phyloP scores from a whole-genome alignment of 92 coral and sea anemone genomes.

The Bergia sp. region DNA sequence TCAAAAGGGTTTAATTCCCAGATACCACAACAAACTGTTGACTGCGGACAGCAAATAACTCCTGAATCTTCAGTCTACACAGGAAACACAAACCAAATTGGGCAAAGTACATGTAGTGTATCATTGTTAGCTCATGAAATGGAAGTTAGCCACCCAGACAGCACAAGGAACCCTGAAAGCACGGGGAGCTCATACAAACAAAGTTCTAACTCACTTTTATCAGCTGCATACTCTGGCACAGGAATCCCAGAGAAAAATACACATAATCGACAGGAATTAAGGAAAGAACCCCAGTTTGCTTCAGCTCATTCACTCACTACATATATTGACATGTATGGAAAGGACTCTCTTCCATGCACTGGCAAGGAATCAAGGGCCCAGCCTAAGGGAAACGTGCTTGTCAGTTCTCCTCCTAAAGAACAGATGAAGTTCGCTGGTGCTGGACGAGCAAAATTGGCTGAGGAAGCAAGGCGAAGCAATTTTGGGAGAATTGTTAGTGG shows the following conservation, averaged over 20 bases:
- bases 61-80: background rate
- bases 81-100: background rate
- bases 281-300: background rate
- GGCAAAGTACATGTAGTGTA: background rate
- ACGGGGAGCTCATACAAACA: background rate
- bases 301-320: background rate
- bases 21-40: background rate
- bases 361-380: background rate
- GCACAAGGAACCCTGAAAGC: background rate
- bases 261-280: background rate
- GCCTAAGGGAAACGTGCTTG: background rate
- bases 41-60: background rate
- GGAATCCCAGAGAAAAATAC: background rate
- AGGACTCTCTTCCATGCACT: background rate
- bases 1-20: background rate
- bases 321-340: background rate
- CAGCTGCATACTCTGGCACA: background rate
- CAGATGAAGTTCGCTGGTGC: constrained; percentile 55
- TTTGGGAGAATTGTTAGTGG: constrained; percentile 71
- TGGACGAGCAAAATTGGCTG: constrained; percentile 80
- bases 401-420: constrained; percentile 11
- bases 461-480: constrained; percentile 77
- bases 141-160: background rate
- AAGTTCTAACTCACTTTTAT: background rate
- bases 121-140: background rate